These are phyloP conservation scores for Melanogrammus aeglefinus DNA, from an alignment of 2,797 vertebrate genomes.

Conservation along the genomic window DNA sequence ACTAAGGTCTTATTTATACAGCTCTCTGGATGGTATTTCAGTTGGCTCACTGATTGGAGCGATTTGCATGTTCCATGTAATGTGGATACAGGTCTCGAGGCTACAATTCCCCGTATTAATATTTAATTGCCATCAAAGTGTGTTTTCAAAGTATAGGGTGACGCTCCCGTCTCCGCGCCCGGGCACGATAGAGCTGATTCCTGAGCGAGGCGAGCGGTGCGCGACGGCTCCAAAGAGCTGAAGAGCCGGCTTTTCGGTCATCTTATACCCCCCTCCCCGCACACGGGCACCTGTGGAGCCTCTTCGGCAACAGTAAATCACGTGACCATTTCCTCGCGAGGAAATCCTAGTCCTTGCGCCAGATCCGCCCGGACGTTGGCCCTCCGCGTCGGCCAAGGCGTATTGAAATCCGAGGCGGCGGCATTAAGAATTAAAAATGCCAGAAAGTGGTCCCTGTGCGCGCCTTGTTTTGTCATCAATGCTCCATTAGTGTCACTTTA, in stretches of 20 bases:
- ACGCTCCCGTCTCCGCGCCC: conserved; percentile 56
- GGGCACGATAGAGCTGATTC: conserved; percentile 65
- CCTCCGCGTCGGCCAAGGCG: conserved; percentile 62
- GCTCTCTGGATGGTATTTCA: conserved; percentile 68
- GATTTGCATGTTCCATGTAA: conserved; percentile 73
- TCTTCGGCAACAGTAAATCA: conserved; percentile 82
- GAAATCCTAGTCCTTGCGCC: conserved; percentile 73
- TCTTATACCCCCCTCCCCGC: conserved; percentile 65
- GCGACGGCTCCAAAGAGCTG: conserved; percentile 62
- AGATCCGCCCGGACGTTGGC: conserved; percentile 59
- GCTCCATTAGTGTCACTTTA: conserved; percentile 85
- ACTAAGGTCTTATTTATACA: conserved; percentile 63
- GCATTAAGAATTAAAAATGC: conserved; percentile 78
- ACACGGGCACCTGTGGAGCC: conserved; percentile 71
- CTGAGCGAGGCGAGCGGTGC: conserved; percentile 49
- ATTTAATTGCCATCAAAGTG: conserved; percentile 67
- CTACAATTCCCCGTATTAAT: conserved; percentile 74
- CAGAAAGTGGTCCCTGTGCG: conserved; percentile 77
- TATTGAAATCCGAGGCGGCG: conserved; percentile 75
- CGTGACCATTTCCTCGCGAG: conserved; percentile 77
- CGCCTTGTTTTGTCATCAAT: conserved; percentile 81
- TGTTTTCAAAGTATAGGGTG: conserved; percentile 73
- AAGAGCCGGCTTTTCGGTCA: conserved; percentile 57
- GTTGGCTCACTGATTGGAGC: conserved; percentile 67
- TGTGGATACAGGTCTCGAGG: conserved; percentile 73